phyloP scores from a whole-genome alignment of 2,888 invertebrate genomes.

The Drosophila sordidula region DNA sequence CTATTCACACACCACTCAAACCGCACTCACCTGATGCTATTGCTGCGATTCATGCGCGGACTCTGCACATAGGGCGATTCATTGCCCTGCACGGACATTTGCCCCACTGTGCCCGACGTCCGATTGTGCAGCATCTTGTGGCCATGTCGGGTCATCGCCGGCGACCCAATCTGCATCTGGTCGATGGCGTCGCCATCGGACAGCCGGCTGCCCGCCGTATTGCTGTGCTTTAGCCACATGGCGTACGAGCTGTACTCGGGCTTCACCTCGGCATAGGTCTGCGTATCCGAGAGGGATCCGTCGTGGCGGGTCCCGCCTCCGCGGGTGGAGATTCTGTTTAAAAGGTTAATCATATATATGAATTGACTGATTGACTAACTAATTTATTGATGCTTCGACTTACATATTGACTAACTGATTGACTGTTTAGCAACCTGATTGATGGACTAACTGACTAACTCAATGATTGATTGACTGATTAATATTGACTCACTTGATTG shows the following conservation, averaged over 20 bases:
- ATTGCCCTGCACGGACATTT: slow-evolving; percentile 63
- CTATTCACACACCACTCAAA: not conserved
- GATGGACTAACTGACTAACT: not conserved
- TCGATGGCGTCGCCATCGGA: slow-evolving; percentile 97
- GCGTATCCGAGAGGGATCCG: slow-evolving; percentile 94
- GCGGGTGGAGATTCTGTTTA: slow-evolving; percentile 76
- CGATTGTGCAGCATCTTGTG: slow-evolving; percentile 85
- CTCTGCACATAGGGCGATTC: slow-evolving; percentile 86
- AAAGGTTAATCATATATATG: not conserved
- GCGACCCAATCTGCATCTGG: slow-evolving; percentile 90
- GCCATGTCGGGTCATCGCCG: slow-evolving; percentile 87
- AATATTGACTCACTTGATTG: not conserved
- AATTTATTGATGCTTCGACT: not conserved
- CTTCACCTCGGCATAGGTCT: slow-evolving; percentile 90
- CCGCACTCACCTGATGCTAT: slow-evolving; percentile 93
- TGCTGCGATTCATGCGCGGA: slow-evolving; percentile 93
- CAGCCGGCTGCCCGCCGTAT: slow-evolving; percentile 91
- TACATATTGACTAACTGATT: too few species aligned
- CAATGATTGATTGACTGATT: not conserved
- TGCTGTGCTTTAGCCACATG: slow-evolving; percentile 95
- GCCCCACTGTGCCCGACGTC: slow-evolving; percentile 48
- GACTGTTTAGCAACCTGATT: not conserved
- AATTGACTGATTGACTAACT: not conserved
- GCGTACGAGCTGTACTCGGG: slow-evolving; percentile 94
- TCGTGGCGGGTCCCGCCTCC: slow-evolving; percentile 87